Evolutionary conservation across 2,888 invertebrate species (phyloP), one percentile per base, ranked within the genome.

Genomic region (Pycnomerus fuliginosus): DNA sequence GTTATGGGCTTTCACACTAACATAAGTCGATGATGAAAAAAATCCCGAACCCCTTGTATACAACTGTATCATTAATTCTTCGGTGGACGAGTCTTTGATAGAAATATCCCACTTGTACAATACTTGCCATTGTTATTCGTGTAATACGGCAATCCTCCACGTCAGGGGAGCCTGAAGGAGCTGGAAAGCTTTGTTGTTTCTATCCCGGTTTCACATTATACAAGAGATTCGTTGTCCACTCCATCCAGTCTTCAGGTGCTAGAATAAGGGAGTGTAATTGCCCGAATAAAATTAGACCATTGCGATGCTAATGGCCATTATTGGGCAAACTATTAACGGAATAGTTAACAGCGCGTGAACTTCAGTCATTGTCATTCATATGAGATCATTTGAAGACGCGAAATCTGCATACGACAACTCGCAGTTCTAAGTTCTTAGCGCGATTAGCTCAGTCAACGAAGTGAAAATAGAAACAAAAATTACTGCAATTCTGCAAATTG

Each of bases 241-340:
- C 40, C 37, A 41, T 33, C 41, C 16, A 16, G 25, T 36, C 36
- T 41, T 41, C 46, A 46, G 46, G 41, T 40, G 22, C 30, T 42
- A 10, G 20, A 13, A 16, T 29, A 22, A 15, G 17, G 14, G 29
- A 15, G 54, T 43, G 54, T 56, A 55, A 56, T 56, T 56, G 53
- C 42, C 44, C 50, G 50, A 42, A 51, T 44, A 40, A 53, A 56
- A 56, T n/a, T 54, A 46, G 39, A 31, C 48, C 37, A 56, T 56
- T 56, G 50, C 50, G 39, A 54, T 53, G 56, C 48, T 55, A 56
- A 56, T 51, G 29, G 30, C 44, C 38, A 48, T 52, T 55, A 44
- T 52, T 45, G 50, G 48, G 47, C 37, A 46, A 34, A 41, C 41
- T 27, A 44, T 46, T 46, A 52, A 40, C 51, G 48, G 52, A 40